These are phyloP conservation scores for Drosophila koepferae DNA, from an alignment of 2,888 invertebrate species.

Conservation along the genomic window DNA sequence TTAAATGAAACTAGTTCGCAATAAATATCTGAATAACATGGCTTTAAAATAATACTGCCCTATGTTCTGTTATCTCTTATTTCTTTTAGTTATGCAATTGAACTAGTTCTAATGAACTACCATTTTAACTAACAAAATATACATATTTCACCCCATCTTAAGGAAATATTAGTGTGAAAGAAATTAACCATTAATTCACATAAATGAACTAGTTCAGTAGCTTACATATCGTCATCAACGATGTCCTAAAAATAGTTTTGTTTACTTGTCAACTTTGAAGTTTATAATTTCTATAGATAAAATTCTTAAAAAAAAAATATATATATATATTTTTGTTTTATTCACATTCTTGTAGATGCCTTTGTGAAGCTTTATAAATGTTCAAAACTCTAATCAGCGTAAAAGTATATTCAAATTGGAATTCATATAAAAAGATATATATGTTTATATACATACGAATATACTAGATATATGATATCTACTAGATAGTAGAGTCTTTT, in stretches of 20 bases:
- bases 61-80: neutral
- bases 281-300: neutral
- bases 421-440: neutral
- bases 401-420: neutral
- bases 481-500: neutral
- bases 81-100: neutral
- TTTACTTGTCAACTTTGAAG: constrained; percentile 11
- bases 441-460: neutral
- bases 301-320: neutral
- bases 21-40: neutral
- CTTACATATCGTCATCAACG: neutral
- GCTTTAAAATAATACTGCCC: neutral
- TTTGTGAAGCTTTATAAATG: neutral
- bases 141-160: too few species aligned
- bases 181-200: too few species aligned
- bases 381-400: neutral
- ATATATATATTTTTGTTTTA: neutral
- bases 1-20: neutral
- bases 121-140: too few species aligned
- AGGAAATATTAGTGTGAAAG: too few species aligned
- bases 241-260: constrained; percentile 2
- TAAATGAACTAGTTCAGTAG: too few species aligned
- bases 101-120: neutral
- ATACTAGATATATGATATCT: neutral
- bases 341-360: neutral